Percentiles rank a stretch among this genome's conserved stretches.
phyloP scores from a whole-genome alignment of 2,113 vertebrate genomes.

The Sisor rabdophorus region DNA sequence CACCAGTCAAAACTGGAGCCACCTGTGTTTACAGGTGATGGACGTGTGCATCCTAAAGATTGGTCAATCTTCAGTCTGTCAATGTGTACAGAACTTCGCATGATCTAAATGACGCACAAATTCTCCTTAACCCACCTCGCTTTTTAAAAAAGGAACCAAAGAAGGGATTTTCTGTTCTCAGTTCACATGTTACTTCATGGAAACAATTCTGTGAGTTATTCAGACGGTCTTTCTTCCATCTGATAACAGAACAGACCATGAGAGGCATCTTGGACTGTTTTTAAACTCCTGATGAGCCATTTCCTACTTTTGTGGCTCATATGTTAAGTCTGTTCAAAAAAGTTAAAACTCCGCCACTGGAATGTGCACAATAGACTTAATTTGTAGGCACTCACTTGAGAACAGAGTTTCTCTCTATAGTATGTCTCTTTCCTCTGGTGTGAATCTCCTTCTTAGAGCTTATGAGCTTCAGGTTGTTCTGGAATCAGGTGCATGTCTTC shows the following conservation, averaged over 20 bases:
- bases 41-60: neutral
- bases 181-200: neutral
- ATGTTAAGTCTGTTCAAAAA: slow-evolving; percentile 29
- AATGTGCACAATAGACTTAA: neutral
- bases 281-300: no score
- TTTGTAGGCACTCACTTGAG: slow-evolving; percentile 1
- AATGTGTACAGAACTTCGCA: neutral
- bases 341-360: neutral
- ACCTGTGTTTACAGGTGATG: neutral
- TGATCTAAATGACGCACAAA: neutral
- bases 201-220: no score
- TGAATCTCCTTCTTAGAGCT: neutral
- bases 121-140: neutral
- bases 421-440: neutral
- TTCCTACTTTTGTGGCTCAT: slow-evolving; percentile 1
- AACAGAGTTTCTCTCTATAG: slow-evolving; percentile 24
- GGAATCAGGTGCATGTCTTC: neutral
- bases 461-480: slow-evolving; percentile 28
- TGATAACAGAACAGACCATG: slow-evolving; percentile 12
- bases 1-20: no score
- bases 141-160: neutral
- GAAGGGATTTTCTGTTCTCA: neutral
- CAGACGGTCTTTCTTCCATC: no score
- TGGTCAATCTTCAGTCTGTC: neutral
- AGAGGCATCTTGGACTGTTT: no score